Conservation (phyloP, 2,888 invertebrate species). For the Muscina levida region DNA sequence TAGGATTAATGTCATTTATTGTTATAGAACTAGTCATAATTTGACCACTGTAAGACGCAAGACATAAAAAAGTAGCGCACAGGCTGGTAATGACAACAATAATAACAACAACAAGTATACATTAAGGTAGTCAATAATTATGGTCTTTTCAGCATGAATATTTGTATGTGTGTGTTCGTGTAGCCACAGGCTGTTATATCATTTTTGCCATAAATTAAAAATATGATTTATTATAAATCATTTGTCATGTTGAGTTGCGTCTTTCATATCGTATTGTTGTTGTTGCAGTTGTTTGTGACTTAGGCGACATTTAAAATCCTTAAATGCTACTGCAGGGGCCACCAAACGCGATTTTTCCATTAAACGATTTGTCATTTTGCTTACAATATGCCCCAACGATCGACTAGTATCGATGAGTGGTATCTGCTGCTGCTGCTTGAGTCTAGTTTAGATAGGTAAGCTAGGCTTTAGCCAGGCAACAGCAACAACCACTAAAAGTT, state of each 20-base stretch:
- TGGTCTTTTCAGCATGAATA: no score
- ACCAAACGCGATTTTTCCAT: constrained; percentile 41
- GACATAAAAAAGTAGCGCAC: no score
- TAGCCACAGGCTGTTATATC: constrained; percentile 35
- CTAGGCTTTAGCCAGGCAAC: no score
- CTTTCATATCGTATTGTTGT: constrained; percentile 13
- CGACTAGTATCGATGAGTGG: neutral
- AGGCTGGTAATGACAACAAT: no score
- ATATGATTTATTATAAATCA: constrained; percentile 59
- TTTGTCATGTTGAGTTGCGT: constrained; percentile 54
- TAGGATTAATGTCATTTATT: constrained; percentile 10
- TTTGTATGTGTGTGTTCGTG: neutral
- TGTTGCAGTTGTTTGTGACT: constrained; percentile 26
- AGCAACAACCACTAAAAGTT: no score
- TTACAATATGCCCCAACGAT: neutral
- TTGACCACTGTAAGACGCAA: no score
- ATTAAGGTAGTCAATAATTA: no score
- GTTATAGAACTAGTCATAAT: neutral
- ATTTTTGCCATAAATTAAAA: constrained; percentile 55
- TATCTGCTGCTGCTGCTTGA: no score
- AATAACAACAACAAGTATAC: no score
- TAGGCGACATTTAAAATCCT: constrained; percentile 46
- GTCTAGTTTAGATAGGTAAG: no score
- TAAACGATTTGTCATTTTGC: constrained; percentile 40
- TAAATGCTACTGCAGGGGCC: constrained; percentile 49